Conservation (phyloP, 2,113 vertebrate genomes). For the Mirounga angustirostris region DNA sequence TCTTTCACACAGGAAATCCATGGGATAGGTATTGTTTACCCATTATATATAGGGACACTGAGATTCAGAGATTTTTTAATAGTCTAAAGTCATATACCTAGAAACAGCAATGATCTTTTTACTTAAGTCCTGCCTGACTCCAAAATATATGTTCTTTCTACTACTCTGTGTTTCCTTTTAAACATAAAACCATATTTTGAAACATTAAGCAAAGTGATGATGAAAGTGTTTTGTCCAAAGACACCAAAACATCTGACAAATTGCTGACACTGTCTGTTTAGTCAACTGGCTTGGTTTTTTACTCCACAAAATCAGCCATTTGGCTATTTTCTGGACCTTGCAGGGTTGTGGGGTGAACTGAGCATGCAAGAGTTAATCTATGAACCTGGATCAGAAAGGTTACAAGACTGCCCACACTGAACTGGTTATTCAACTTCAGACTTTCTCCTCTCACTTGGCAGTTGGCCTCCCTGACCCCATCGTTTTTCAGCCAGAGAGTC, state of each 20-base stretch:
- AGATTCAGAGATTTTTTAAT: background rate
- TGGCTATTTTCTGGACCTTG: background rate
- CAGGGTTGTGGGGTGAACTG: background rate
- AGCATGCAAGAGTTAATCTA: background rate
- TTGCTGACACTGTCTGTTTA: background rate
- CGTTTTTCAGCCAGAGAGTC: background rate
- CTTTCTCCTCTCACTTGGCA: background rate
- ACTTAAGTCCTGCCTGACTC: background rate
- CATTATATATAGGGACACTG: background rate
- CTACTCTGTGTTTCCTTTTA: background rate
- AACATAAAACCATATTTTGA: background rate
- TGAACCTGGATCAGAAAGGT: background rate
- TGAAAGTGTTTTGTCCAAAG: background rate
- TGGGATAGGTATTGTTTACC: background rate
- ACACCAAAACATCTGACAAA: background rate
- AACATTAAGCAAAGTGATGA: background rate
- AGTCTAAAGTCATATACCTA: background rate
- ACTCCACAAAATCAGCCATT: background rate
- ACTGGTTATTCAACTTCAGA: background rate
- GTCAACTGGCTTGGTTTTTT: background rate
- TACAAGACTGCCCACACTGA: background rate
- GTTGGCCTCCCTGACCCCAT: background rate
- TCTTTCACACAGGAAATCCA: background rate
- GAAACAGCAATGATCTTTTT: constrained; percentile 19
- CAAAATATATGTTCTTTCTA: constrained; percentile 8